phyloP scores from a whole-genome alignment of 2,888 invertebrate species.

The Diogma glabrata region DNA sequence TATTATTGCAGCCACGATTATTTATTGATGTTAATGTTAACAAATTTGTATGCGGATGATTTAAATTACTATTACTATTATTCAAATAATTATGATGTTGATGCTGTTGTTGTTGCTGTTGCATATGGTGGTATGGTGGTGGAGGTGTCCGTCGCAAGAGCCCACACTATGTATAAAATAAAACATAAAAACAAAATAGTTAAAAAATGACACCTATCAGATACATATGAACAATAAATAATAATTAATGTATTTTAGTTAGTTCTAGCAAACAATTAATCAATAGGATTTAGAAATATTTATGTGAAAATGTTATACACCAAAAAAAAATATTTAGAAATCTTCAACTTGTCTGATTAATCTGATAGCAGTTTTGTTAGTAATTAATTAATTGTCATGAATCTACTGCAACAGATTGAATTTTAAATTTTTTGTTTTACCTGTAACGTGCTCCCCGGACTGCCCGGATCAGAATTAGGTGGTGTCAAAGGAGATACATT shows the following conservation, averaged over 20 bases:
- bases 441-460: slow-evolving; percentile 59
- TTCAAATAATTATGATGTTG: slow-evolving; percentile 28
- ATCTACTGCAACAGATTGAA: not conserved
- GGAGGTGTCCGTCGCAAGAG: slow-evolving; percentile 61
- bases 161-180: slow-evolving; percentile 32
- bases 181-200: slow-evolving; percentile 6
- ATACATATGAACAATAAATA: too few relatives aligned
- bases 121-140: slow-evolving; percentile 51
- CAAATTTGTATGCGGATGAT: slow-evolving; percentile 3
- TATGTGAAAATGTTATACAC: too few relatives aligned
- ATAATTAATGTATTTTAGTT: too few relatives aligned
- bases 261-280: too few relatives aligned
- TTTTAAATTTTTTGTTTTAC: slow-evolving; percentile 26
- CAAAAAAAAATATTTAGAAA: too few relatives aligned
- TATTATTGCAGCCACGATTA: slow-evolving; percentile 11
- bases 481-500: slow-evolving; percentile 80
- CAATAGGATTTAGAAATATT: too few relatives aligned
- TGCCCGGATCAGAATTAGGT: slow-evolving; percentile 79
- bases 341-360: too few relatives aligned
- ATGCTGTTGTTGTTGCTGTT: slow-evolving; percentile 27
- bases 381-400: not conserved
- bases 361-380: not conserved
- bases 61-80: slow-evolving; percentile 4
- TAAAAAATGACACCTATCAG: not conserved
- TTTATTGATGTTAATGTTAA: slow-evolving; percentile 21